Evolutionary conservation across 2,113 vertebrate species (phyloP).

Genomic region (Eidolon helvum): DNA sequence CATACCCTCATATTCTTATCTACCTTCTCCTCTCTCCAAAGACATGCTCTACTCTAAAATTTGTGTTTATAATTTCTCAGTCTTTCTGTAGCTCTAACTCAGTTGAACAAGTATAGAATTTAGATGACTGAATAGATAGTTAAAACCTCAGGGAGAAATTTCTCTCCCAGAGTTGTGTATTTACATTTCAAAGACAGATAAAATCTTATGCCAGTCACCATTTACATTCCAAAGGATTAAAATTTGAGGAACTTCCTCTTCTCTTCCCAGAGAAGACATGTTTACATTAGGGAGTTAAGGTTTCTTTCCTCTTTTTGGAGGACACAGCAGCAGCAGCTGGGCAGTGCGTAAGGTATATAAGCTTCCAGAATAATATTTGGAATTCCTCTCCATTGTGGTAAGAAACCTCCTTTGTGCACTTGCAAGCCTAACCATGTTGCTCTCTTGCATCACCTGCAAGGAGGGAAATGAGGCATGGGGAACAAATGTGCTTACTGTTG

Average conservation of each 20-base stretch:
- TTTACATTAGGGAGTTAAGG: neutral
- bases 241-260: neutral
- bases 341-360: neutral
- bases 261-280: neutral
- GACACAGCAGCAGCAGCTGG: neutral
- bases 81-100: neutral
- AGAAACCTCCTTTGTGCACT: neutral
- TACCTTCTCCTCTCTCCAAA: neutral
- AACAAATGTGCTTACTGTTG: neutral
- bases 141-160: neutral
- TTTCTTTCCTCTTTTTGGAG: neutral
- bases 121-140: neutral
- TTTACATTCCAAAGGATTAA: constrained; percentile 5
- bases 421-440: neutral
- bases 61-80: neutral
- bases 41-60: neutral
- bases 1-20: neutral
- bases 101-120: neutral
- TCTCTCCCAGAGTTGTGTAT: neutral
- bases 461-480: neutral
- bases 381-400: neutral
- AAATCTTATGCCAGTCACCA: neutral
- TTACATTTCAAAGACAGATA: constrained; percentile 4
- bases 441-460: neutral
- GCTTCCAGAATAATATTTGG: neutral